Percentiles rank a stretch among this genome's conserved stretches.
phyloP scores from a whole-genome alignment of 2,797 vertebrate species.

The Sternarchorhynchus goeldii region DNA sequence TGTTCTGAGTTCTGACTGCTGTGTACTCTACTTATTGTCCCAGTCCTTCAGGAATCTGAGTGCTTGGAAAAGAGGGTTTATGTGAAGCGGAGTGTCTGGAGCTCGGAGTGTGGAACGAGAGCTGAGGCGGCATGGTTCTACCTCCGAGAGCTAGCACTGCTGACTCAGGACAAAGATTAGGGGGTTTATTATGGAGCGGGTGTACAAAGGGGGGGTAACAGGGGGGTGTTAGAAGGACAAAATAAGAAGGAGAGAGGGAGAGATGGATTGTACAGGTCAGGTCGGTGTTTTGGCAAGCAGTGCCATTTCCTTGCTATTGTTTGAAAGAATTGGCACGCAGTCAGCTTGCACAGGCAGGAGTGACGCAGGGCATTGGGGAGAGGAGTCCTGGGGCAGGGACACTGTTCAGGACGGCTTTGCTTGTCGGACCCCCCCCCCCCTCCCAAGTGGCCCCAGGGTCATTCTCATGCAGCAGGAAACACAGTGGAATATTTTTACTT shows the following conservation, averaged over 20 bases:
- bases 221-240: slow-evolving; percentile 40
- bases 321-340: slow-evolving; percentile 56
- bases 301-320: slow-evolving; percentile 63
- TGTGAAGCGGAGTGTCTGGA: slow-evolving; percentile 28
- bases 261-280: slow-evolving; percentile 29
- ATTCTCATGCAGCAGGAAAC: slow-evolving; percentile 18
- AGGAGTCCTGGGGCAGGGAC: slow-evolving; percentile 27
- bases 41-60: slow-evolving; percentile 18
- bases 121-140: slow-evolving; percentile 33
- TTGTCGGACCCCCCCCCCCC: slow-evolving; percentile 43
- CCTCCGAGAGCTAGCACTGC: slow-evolving; percentile 60
- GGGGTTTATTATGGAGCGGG: slow-evolving; percentile 64
- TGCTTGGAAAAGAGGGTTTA: slow-evolving; percentile 10
- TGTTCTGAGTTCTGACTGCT: not conserved
- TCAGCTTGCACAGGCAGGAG: slow-evolving; percentile 53
- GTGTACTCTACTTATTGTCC: slow-evolving; percentile 1
- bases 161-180: slow-evolving; percentile 73
- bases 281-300: slow-evolving; percentile 44
- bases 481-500: not conserved
- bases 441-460: slow-evolving; percentile 26
- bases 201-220: slow-evolving; percentile 27
- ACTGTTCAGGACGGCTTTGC: slow-evolving; percentile 47
- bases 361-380: slow-evolving; percentile 55
- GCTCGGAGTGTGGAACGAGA: slow-evolving; percentile 30
- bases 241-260: slow-evolving; percentile 17